Evolutionary conservation across 2,797 vertebrate genomes (phyloP).

Genomic region (Leptodactylus fallax): DNA sequence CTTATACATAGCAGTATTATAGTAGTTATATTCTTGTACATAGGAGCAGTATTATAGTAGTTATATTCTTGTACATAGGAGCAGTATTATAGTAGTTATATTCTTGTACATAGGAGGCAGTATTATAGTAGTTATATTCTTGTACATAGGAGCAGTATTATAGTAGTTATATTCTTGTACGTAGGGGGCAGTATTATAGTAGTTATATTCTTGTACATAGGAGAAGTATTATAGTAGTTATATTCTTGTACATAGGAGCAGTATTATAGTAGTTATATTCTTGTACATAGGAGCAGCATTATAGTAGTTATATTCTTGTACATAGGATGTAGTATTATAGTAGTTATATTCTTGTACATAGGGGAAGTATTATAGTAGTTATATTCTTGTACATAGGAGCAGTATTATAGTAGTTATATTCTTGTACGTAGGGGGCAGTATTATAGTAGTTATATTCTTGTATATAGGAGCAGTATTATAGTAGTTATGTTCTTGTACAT

Average conservation of each 20-base stretch:
- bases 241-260: not conserved
- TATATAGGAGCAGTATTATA: too few relatives aligned
- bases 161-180: not conserved
- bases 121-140: too few relatives aligned
- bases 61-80: too few relatives aligned
- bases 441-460: too few relatives aligned
- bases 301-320: slow-evolving; percentile 1
- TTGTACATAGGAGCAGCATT: not conserved
- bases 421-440: too few relatives aligned
- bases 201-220: slow-evolving; percentile 1
- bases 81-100: too few relatives aligned
- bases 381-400: not conserved
- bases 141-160: not conserved
- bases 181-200: not conserved
- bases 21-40: too few relatives aligned
- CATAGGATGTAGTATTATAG: not conserved
- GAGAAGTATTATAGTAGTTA: not conserved
- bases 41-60: too few relatives aligned
- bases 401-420: not conserved
- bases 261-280: not conserved
- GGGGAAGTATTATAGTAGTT: not conserved
- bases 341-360: slow-evolving; percentile 1
- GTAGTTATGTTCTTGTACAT: not conserved
- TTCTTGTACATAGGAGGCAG: too few relatives aligned
- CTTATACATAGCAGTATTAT: too few relatives aligned